phyloP scores from a whole-genome alignment of 2,113 vertebrate genomes.

The Brachionichthys hirsutus region DNA sequence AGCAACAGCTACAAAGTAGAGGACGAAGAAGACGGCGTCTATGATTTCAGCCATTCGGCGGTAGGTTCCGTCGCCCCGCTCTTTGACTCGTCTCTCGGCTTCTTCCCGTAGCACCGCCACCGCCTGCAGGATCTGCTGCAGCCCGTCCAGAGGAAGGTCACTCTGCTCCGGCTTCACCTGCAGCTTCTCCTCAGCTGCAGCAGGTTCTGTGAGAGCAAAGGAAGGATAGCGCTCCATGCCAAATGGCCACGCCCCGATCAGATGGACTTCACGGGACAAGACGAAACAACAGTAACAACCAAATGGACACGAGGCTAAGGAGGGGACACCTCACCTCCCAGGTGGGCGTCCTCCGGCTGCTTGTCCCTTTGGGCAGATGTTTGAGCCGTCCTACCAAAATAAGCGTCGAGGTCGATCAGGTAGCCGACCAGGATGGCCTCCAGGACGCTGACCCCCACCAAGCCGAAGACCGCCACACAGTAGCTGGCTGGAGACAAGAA shows the following conservation, averaged over 20 bases:
- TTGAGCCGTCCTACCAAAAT: neutral
- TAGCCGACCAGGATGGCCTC: constrained; percentile 75
- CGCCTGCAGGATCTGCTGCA: constrained; percentile 48
- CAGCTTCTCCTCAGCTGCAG: neutral
- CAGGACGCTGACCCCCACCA: constrained; percentile 75
- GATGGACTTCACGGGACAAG: too few relatives aligned
- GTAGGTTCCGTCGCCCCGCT: neutral
- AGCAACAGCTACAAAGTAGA: neutral
- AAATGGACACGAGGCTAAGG: too few relatives aligned
- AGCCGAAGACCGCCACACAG: constrained; percentile 69
- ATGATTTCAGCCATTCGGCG: constrained; percentile 8
- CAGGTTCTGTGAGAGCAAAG: constrained; percentile 15
- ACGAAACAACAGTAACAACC: too few relatives aligned
- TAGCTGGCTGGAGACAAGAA: constrained; percentile 62
- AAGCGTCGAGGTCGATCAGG: constrained; percentile 37
- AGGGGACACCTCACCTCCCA: constrained; percentile 18
- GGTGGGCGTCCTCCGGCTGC: neutral
- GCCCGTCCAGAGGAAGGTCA: neutral
- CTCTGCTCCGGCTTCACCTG: neutral
- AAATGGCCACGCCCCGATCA: too few relatives aligned
- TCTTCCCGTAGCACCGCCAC: constrained; percentile 23
- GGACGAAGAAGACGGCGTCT: constrained; percentile 27
- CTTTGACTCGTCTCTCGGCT: neutral
- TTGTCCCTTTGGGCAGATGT: neutral
- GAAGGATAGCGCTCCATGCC: too few relatives aligned